phyloP scores from a whole-genome alignment of 2,888 invertebrate species.

The Brachypalpus laphriformis region DNA sequence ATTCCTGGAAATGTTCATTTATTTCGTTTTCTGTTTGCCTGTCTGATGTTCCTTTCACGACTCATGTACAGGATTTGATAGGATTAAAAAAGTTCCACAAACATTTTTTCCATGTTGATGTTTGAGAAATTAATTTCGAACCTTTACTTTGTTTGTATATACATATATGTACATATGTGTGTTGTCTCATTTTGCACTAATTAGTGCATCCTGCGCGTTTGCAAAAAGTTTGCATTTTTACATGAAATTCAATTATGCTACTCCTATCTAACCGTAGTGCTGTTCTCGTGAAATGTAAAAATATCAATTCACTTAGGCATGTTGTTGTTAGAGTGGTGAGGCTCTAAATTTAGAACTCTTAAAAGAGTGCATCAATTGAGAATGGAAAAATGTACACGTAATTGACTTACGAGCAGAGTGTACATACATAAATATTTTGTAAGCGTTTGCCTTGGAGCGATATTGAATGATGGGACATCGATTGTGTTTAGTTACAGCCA shows the following conservation, averaged over 20 bases:
- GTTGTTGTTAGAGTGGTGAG: neutral
- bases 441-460: neutral
- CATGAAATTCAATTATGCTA: slow-evolving; percentile 40
- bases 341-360: slow-evolving; percentile 12
- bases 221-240: slow-evolving; percentile 23
- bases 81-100: slow-evolving; percentile 60
- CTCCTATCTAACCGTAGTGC: neutral
- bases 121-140: slow-evolving; percentile 55
- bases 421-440: neutral
- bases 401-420: slow-evolving; percentile 25
- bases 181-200: slow-evolving; percentile 8
- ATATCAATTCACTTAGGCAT: slow-evolving; percentile 36
- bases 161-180: neutral
- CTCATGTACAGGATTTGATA: slow-evolving; percentile 27
- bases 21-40: neutral
- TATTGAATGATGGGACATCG: neutral
- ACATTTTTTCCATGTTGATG: slow-evolving; percentile 54
- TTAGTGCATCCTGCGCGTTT: slow-evolving; percentile 22
- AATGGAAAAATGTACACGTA: slow-evolving; percentile 38
- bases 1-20: slow-evolving; percentile 17
- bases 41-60: neutral
- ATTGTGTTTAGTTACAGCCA: slow-evolving; percentile 12
- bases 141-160: neutral
- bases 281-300: slow-evolving; percentile 9
- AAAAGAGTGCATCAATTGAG: slow-evolving; percentile 33